Conservation (phyloP, 2,113 vertebrate genomes). For the Centropristis striata region DNA sequence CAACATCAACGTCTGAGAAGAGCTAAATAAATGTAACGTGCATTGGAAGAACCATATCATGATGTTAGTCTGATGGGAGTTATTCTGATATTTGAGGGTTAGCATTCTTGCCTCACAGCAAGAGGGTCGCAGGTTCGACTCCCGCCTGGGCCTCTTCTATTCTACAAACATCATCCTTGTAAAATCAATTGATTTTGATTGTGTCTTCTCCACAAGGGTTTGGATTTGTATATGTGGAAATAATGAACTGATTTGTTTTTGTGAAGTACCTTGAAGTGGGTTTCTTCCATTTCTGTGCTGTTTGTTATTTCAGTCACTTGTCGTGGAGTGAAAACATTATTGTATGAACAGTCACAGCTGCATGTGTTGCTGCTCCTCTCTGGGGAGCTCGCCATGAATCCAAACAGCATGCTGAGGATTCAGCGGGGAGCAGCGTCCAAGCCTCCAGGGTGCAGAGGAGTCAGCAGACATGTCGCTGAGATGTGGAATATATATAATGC, state of each 20-base stretch:
- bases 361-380: background rate
- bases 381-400: slow-evolving; percentile 1
- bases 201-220: background rate
- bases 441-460: slow-evolving; percentile 16
- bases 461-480: slow-evolving; percentile 34
- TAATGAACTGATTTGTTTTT: background rate
- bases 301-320: slow-evolving; percentile 26
- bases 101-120: too few relatives aligned
- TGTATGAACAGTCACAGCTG: slow-evolving; percentile 4
- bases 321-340: slow-evolving; percentile 8
- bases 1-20: background rate
- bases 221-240: background rate
- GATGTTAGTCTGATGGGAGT: background rate
- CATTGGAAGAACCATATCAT: background rate
- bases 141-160: too few relatives aligned
- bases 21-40: background rate
- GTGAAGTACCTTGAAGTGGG: background rate
- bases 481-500: slow-evolving; percentile 34
- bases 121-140: too few relatives aligned
- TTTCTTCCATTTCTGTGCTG: background rate
- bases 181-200: background rate
- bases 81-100: too few relatives aligned
- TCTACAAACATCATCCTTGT: too few relatives aligned
- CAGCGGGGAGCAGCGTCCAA: background rate
- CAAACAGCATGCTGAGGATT: slow-evolving; percentile 4